Percentiles rank a stretch among this genome's conserved stretches.
These are phyloP conservation scores for Marcusenius ussheri DNA, from an alignment of 2,113 vertebrate genomes.

Conservation along the genomic window DNA sequence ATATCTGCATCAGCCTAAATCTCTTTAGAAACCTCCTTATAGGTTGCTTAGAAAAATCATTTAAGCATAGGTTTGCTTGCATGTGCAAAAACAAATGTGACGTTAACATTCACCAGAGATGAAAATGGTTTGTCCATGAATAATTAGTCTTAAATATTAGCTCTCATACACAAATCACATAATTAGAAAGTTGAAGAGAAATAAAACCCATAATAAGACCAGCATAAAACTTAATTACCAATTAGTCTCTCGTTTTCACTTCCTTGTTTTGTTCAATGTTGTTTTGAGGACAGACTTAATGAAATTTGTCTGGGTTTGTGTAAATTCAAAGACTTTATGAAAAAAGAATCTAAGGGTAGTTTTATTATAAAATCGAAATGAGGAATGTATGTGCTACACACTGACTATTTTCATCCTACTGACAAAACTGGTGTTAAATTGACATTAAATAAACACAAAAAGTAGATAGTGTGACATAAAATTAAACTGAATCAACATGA, in stretches of 20 bases:
- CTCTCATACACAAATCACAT: background rate
- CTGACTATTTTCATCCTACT: background rate
- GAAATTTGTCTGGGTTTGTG: background rate
- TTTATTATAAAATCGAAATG: background rate
- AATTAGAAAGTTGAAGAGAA: background rate
- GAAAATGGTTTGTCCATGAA: background rate
- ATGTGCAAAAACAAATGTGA: background rate
- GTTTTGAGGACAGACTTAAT: background rate
- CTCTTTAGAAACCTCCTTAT: background rate
- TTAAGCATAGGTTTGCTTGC: background rate
- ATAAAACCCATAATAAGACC: background rate
- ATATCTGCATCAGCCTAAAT: background rate
- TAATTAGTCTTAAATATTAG: background rate
- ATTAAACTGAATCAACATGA: background rate
- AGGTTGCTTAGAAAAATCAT: background rate
- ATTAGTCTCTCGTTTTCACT: background rate
- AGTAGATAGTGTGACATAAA: background rate
- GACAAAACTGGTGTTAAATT: background rate
- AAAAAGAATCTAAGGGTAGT: background rate
- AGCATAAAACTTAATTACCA: background rate
- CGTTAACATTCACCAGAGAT: background rate
- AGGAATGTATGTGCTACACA: background rate
- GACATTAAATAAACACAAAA: background rate
- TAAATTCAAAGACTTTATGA: background rate
- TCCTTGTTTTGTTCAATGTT: background rate